Evolutionary conservation across 2,113 vertebrate genomes (phyloP), one percentile per base, ranked within the genome.

Genomic region (Odobenus rosmarus): DNA sequence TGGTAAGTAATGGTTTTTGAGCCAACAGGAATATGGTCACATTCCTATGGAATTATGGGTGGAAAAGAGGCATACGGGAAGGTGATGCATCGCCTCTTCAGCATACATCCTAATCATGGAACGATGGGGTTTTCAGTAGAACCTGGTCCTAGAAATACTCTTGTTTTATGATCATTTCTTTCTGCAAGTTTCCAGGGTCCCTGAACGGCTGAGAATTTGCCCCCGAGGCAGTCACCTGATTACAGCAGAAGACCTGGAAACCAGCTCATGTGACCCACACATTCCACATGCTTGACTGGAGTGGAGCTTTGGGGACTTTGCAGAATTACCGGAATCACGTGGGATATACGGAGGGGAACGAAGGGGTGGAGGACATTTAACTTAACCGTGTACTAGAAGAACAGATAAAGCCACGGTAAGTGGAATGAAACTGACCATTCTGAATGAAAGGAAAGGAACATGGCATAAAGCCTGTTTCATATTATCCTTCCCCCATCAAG

Each of bases 241-340:
- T 67, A 9, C 55, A 64, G 55, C 31, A 62, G 76, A 64, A 57
- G 81, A 77, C 90, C 82, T 95, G 92, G 57, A 93, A 86, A 90
- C 15, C 39, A 59, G 82, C 84, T 95, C 96, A 64, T 74, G 84
- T 79, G 97, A 96, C 87, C 67, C 23, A 61, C 80, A 80, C 95
- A 97, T 97, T 97, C 97, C 94, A 88, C 97, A 97, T 71, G 96
- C 94, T 97, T 90, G 59, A 94, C 57, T 89, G 90, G 84, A 97
- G 72, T 57, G 86, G 67, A 91, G 76, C 51, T 90, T 88, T 5
- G 1, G 72, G 86, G 77, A 88, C 51, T 36, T 84, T 86, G 82
- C 62, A 76, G 39, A 90, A 93, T 95, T 90, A 51, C 62, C 86
- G 76, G 71, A 79, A 90, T 95, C 94, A 95, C 71, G 49, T 39